Base-by-base conservation (phyloP, 2,888 invertebrate genomes). In the Adelphocoris suturalis region DNA sequence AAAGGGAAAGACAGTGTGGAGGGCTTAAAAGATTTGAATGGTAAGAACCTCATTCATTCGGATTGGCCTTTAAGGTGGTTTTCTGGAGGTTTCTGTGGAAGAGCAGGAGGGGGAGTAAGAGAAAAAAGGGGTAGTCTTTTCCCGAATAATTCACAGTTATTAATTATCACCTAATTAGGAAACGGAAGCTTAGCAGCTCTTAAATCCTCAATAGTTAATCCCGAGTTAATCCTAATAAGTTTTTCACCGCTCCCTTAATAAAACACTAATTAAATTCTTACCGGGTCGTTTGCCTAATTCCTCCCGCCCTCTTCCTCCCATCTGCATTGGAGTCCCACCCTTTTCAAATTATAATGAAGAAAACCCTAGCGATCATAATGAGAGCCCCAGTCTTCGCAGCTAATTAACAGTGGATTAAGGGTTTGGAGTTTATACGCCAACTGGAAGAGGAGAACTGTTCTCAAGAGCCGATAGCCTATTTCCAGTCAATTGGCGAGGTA, bases 181-280 rank as follows among this genome's bases (percentile, higher is more conserved):
- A 75, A 61, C 68, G 68, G 75, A 75, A 47, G 86, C 86, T 86
- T 61, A 46, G 86, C 75, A 86, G 86, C 75, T 55, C 68, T 75
- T 68, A 86, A 86, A 61, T 86, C 75, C 47, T 75, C 68, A 86
- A 86, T 86, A 86, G 86, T 68, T 86, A 75, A 86, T 86, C 68
- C 76, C 61, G 46, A 86, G 86, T 86, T 86, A 86, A 86, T 86
- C 86, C 86, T 86, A 86, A 86, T 86, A 86, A 86, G 86, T 86
- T 86, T 86, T 86, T 86, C 86, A 75, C 86, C 86, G 52, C 75
- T 61, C 47, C 46, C 86, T 76, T 80, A 89, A 89, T 89, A 89
- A 89, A 89, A 89, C 89, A 80, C 89, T 89, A 81, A 89, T 89
- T 89, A 89, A 89, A 89, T 89, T 81, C 89, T 89, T 81, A 89